Conservation (phyloP, 1,140 invertebrate genomes). For the Drosophila quadrilineata region DNA sequence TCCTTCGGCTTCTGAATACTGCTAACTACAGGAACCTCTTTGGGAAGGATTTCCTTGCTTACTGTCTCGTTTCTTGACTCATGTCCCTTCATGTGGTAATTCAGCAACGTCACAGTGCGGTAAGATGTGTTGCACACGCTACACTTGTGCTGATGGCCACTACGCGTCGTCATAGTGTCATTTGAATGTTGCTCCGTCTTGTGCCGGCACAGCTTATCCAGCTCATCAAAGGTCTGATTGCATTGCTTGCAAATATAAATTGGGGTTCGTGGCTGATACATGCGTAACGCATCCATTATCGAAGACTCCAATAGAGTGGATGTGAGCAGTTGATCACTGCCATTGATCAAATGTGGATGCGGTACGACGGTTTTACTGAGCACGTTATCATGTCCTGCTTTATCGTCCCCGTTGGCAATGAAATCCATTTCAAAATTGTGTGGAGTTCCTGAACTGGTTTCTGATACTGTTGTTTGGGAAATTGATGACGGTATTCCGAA, state of each 20-base stretch:
- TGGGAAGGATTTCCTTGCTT: too few species aligned
- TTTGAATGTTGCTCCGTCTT: conserved; percentile 47
- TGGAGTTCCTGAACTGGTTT: too few species aligned
- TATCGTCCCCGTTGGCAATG: conserved; percentile 33
- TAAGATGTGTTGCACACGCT: conserved; percentile 44
- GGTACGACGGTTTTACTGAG: conserved; percentile 14
- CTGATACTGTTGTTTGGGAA: too few species aligned
- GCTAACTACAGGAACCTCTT: conserved; percentile 33
- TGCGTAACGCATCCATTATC: conserved; percentile 29
- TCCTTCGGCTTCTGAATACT: conserved; percentile 39
- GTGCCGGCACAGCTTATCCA: conserved; percentile 53
- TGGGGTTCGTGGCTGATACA: conserved; percentile 11
- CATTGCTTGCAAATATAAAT: conserved; percentile 56
- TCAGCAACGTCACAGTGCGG: conserved; percentile 51
- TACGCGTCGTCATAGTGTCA: conserved; percentile 7
- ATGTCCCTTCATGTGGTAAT: conserved; percentile 70
- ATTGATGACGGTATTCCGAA: neutral
- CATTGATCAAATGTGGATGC: conserved; percentile 34
- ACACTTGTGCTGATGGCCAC: conserved; percentile 46
- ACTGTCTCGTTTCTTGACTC: conserved; percentile 30
- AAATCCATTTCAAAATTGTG: conserved; percentile 57
- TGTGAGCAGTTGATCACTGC: conserved; percentile 50
- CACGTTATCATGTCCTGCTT: conserved; percentile 8
- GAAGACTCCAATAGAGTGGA: conserved; percentile 28
- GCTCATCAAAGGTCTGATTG: conserved; percentile 56